These are phyloP conservation scores for Drosophila diplacantha DNA, from an alignment of 2,888 invertebrate species.

Conservation along the genomic window DNA sequence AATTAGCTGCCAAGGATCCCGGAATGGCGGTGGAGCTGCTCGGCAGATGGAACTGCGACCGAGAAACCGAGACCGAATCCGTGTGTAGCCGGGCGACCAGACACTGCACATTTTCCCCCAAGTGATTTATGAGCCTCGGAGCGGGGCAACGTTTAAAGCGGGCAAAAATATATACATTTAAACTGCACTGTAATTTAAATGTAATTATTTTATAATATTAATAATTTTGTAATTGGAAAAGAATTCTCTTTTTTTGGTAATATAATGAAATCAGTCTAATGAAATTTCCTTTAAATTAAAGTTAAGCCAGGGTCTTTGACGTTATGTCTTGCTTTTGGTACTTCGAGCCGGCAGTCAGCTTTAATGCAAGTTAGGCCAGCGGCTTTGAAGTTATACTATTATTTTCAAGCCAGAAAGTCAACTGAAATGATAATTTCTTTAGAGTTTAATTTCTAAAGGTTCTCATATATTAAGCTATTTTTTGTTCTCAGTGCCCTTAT, in stretches of 20 bases:
- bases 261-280: no score
- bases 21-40: slow-evolving; percentile 13
- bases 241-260: no score
- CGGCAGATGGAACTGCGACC: slow-evolving; percentile 24
- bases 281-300: background rate
- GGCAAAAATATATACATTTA: slow-evolving; percentile 48
- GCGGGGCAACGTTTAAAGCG: slow-evolving; percentile 67
- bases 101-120: slow-evolving; percentile 62
- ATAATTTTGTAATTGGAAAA: background rate
- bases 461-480: no score
- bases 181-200: slow-evolving; percentile 1
- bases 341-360: background rate
- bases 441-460: background rate
- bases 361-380: no score
- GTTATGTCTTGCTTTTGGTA: background rate
- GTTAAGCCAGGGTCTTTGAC: rapidly evolving
- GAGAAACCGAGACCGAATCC: slow-evolving; percentile 11
- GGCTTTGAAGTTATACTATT: no score
- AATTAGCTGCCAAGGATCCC: slow-evolving; percentile 38
- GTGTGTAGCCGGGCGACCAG: slow-evolving; percentile 30
- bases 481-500: slow-evolving; percentile 17
- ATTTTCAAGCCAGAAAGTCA: no score
- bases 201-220: background rate
- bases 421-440: background rate
- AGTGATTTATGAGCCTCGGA: slow-evolving; percentile 67